Evolutionary conservation across 2,113 vertebrate species (phyloP).

Genomic region (Sakesphorus luctuosus): DNA sequence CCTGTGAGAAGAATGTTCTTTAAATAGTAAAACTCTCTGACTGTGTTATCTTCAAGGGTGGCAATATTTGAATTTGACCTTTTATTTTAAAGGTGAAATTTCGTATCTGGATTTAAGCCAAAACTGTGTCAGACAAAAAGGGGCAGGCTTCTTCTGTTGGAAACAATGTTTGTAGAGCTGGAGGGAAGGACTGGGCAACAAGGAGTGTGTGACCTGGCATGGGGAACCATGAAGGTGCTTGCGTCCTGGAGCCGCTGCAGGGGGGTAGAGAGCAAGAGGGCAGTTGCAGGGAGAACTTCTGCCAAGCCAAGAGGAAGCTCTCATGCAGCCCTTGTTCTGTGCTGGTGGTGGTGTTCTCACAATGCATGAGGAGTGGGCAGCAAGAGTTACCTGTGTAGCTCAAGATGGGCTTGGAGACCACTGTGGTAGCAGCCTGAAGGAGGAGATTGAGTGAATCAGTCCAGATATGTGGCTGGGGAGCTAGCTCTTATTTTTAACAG

Average conservation of each 20-base stretch:
- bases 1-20: not conserved
- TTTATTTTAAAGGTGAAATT: not conserved
- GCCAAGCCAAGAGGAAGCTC: not conserved
- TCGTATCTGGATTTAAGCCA: not conserved
- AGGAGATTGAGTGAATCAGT: not conserved
- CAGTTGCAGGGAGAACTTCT: accelerated
- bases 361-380: not conserved
- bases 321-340: not conserved
- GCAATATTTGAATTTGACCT: not conserved
- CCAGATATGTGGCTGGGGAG: constrained; percentile 32
- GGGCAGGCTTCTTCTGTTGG: not conserved
- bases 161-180: not conserved
- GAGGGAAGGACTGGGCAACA: not conserved
- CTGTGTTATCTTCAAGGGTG: not conserved
- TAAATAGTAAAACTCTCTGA: not conserved
- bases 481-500: constrained; percentile 28
- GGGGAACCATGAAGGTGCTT: not conserved
- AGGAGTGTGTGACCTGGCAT: not conserved
- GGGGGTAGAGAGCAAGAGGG: not conserved
- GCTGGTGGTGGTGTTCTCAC: not conserved
- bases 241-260: not conserved
- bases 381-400: not conserved
- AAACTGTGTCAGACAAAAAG: not conserved
- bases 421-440: not conserved
- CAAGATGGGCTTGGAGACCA: not conserved